Evolutionary conservation across 1,140 invertebrate genomes (phyloP).

Genomic region (Leptinotarsa defecta): DNA sequence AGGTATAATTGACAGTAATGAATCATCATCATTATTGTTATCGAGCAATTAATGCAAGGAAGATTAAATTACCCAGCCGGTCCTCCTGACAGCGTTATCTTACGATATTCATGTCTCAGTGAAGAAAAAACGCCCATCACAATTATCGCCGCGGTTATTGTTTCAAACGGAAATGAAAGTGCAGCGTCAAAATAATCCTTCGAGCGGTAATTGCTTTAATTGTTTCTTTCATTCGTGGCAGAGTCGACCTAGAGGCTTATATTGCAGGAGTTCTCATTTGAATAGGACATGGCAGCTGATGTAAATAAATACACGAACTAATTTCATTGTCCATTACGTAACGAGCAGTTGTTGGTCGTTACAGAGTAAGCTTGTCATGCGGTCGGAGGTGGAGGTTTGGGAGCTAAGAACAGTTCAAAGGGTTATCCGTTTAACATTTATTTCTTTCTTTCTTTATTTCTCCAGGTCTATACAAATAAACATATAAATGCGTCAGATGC

Average conservation of each 20-base stretch:
- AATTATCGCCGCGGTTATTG: not conserved
- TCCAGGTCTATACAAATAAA: no score
- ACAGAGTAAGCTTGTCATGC: not conserved
- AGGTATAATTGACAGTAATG: no score
- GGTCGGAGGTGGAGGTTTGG: not conserved
- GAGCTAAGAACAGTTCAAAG: no score
- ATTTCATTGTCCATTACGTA: not conserved
- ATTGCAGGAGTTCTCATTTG: not conserved
- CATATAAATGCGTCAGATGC: no score
- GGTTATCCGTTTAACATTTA: no score
- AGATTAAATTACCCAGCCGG: no score
- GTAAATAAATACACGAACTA: constrained; percentile 2
- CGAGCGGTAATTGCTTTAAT: not conserved
- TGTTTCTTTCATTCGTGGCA: not conserved
- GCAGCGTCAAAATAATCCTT: constrained; percentile 2
- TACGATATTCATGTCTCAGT: no score
- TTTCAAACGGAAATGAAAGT: not conserved
- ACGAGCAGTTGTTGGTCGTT: not conserved
- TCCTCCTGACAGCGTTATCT: no score
- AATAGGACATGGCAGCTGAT: not conserved
- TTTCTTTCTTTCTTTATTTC: no score
- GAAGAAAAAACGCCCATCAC: no score
- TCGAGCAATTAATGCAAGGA: no score
- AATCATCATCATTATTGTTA: no score
- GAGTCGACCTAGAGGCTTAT: not conserved